Conservation (phyloP, 2,797 vertebrate species). For the Adelosebastes latens region DNA sequence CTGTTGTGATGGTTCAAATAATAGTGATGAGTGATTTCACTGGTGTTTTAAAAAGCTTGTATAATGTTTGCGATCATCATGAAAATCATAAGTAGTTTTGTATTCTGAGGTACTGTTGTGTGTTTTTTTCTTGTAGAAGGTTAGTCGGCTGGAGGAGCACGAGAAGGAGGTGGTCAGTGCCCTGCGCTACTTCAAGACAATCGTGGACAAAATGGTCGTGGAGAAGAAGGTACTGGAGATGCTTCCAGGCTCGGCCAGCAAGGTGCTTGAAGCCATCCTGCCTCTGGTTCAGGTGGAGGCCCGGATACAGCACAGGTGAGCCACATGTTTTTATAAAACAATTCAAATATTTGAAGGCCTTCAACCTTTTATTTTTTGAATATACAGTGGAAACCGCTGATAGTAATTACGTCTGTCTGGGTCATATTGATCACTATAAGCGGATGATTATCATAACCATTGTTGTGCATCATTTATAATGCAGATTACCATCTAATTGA, state of each 20-base stretch:
- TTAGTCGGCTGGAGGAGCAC: conserved; percentile 94
- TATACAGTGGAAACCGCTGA: fast-evolving
- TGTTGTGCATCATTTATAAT: too few relatives aligned
- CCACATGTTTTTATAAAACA: not conserved
- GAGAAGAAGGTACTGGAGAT: conserved; percentile 98
- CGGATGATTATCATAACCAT: too few relatives aligned
- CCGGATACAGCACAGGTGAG: conserved; percentile 93
- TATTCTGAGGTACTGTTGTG: not conserved
- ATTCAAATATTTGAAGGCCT: not conserved
- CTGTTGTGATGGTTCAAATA: not conserved
- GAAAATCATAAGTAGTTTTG: not conserved
- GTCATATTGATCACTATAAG: too few relatives aligned
- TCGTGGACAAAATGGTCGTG: conserved; percentile 98
- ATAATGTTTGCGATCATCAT: not conserved
- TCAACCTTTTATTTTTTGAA: not conserved
- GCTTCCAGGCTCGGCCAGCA: conserved; percentile 97
- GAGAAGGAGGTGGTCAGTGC: conserved; percentile 99
- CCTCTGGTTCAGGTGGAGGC: conserved; percentile 93
- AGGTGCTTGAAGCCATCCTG: conserved; percentile 95
- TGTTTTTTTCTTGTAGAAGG: conserved; percentile 83
- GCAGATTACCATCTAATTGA: too few relatives aligned
- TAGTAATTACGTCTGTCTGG: too few relatives aligned
- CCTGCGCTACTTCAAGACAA: conserved; percentile 97
- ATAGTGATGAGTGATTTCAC: not conserved
- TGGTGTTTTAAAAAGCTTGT: not conserved